Percentiles rank a stretch among this genome's conserved stretches.
Conservation (phyloP, 1,140 invertebrate species). For the Teleopsis dalmanni region DNA sequence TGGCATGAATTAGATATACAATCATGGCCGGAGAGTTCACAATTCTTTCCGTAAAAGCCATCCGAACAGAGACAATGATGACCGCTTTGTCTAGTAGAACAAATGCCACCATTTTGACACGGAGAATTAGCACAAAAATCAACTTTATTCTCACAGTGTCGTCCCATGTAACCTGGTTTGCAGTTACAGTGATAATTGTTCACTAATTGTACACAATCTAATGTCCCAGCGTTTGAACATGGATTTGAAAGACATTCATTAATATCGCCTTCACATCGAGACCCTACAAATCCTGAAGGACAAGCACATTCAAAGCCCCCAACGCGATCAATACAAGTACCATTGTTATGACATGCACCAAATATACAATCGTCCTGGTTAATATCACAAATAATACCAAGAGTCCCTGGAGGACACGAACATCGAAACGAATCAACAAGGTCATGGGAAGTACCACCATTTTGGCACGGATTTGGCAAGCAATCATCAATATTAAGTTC, state of each 20-base stretch:
- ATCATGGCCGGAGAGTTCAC: slow-evolving; percentile 75
- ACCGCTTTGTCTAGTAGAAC: slow-evolving; percentile 66
- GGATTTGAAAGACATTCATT: slow-evolving; percentile 91
- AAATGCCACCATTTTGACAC: slow-evolving; percentile 85
- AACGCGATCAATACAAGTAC: slow-evolving; percentile 84
- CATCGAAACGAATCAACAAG: slow-evolving; percentile 80
- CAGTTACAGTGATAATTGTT: slow-evolving; percentile 95
- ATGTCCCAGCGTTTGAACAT: slow-evolving; percentile 71
- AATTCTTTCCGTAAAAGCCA: slow-evolving; percentile 83
- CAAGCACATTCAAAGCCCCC: slow-evolving; percentile 87
- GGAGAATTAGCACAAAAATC: slow-evolving; percentile 87
- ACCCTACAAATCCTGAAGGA: slow-evolving; percentile 81
- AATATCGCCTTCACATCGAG: slow-evolving; percentile 84
- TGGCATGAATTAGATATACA: slow-evolving; percentile 78
- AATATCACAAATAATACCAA: slow-evolving; percentile 84
- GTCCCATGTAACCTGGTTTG: slow-evolving; percentile 81
- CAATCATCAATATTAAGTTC: slow-evolving; percentile 91
- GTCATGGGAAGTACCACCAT: slow-evolving; percentile 88
- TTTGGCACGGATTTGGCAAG: slow-evolving; percentile 80
- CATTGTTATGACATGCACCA: slow-evolving; percentile 91
- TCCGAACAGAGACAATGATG: slow-evolving; percentile 74
- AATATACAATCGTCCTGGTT: slow-evolving; percentile 83
- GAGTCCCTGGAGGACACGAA: slow-evolving; percentile 83
- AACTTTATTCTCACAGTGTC: slow-evolving; percentile 82
- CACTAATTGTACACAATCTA: slow-evolving; percentile 84